These are phyloP conservation scores for Lithosia quadra DNA, from an alignment of 2,888 invertebrate genomes.

Conservation along the genomic window DNA sequence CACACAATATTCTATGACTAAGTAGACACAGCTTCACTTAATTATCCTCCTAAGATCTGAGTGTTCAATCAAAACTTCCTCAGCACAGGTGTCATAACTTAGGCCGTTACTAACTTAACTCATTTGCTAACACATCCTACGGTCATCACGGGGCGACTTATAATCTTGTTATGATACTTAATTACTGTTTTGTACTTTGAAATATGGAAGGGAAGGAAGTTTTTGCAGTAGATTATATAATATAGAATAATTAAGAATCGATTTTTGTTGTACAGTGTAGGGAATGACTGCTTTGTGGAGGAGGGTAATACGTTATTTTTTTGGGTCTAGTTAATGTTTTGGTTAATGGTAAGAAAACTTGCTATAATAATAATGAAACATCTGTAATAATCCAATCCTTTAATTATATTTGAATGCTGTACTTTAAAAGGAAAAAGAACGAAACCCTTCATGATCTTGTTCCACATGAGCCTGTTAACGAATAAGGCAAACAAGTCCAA, in stretches of 20 bases:
- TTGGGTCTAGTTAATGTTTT: neutral
- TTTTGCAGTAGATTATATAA: slow-evolving; percentile 7
- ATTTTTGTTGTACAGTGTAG: neutral
- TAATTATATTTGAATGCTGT: too few relatives aligned
- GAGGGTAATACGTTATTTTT: too few relatives aligned
- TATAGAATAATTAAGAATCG: slow-evolving; percentile 9
- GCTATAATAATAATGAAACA: too few relatives aligned
- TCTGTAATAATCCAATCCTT: too few relatives aligned
- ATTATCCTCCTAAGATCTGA: slow-evolving; percentile 42
- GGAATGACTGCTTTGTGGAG: neutral
- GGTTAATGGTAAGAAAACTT: too few relatives aligned
- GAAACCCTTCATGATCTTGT: too few relatives aligned
- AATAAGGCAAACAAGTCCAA: too few relatives aligned
- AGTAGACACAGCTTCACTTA: slow-evolving; percentile 8
- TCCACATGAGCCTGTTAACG: too few relatives aligned
- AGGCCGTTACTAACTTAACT: slow-evolving; percentile 61
- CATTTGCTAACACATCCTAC: slow-evolving; percentile 59
- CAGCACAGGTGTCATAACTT: slow-evolving; percentile 63
- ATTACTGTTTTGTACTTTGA: slow-evolving; percentile 50
- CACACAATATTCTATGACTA: neutral
- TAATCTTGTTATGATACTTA: slow-evolving; percentile 51
- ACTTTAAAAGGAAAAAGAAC: too few relatives aligned
- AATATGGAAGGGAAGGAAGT: slow-evolving; percentile 16
- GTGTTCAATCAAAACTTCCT: slow-evolving; percentile 60
- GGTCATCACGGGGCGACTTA: slow-evolving; percentile 55